Evolutionary conservation across 2,113 vertebrate genomes (phyloP).

Genomic region (Mus pahari): DNA sequence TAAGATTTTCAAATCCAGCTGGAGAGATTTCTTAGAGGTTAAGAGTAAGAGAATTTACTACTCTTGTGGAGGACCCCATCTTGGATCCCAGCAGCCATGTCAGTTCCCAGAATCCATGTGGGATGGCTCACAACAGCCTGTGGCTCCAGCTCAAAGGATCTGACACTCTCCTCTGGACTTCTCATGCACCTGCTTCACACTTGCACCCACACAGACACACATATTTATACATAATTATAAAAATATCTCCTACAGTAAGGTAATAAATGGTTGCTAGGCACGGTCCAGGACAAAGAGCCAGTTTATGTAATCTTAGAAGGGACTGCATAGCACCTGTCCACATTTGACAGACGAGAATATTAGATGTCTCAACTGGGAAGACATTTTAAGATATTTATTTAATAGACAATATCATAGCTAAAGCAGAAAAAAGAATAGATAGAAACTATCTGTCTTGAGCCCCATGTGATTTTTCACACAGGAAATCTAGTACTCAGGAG

Average conservation of each 20-base stretch:
- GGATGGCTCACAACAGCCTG: background rate
- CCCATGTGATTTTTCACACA: no score
- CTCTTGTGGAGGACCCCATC: background rate
- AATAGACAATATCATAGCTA: background rate
- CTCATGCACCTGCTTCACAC: background rate
- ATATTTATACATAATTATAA: background rate
- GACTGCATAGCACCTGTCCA: background rate
- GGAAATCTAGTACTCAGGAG: no score
- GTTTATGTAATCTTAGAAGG: background rate
- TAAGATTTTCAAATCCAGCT: constrained; percentile 50
- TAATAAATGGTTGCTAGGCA: background rate
- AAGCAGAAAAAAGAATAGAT: background rate
- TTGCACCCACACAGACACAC: background rate
- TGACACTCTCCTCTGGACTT: background rate
- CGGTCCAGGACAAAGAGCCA: background rate
- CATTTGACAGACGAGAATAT: background rate
- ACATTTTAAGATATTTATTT: constrained; percentile 11
- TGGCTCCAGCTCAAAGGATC: background rate
- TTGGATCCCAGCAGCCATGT: background rate
- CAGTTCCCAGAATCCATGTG: background rate
- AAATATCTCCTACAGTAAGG: background rate
- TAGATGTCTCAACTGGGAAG: background rate
- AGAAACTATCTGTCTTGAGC: background rate
- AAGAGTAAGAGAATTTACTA: background rate
- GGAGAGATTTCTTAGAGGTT: background rate